Conservation (phyloP, 2,113 vertebrate species). For the Mormoops blainvillei region DNA sequence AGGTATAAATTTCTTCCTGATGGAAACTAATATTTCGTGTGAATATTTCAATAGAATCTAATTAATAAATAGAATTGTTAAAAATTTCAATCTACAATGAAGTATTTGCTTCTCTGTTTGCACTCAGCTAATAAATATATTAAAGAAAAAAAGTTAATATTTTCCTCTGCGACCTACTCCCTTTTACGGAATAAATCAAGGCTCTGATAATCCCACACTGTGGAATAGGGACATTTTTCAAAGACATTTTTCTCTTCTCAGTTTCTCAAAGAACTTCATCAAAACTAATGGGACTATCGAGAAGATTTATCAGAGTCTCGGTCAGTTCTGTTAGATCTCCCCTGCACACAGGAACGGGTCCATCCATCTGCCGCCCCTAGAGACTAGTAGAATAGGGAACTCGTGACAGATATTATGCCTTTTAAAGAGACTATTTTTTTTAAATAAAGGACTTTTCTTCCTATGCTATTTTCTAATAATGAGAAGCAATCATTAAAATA, state of each 20-base stretch:
- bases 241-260: slow-evolving; percentile 32
- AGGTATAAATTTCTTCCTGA: neutral
- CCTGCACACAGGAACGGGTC: slow-evolving; percentile 61
- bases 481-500: slow-evolving; percentile 53
- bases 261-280: slow-evolving; percentile 72
- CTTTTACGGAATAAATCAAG: slow-evolving; percentile 58
- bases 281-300: slow-evolving; percentile 73
- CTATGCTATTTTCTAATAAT: slow-evolving; percentile 49
- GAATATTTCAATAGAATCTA: neutral
- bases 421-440: slow-evolving; percentile 76
- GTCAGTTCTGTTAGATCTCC: slow-evolving; percentile 67
- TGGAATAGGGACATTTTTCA: slow-evolving; percentile 44
- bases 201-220: slow-evolving; percentile 26
- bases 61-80: neutral
- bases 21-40: neutral
- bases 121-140: slow-evolving; percentile 37
- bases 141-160: neutral
- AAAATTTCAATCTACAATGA: neutral
- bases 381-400: slow-evolving; percentile 71
- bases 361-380: slow-evolving; percentile 66
- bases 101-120: neutral
- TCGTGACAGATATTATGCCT: slow-evolving; percentile 65
- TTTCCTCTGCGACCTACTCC: neutral
- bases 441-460: slow-evolving; percentile 48
- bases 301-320: slow-evolving; percentile 79